phyloP scores from a whole-genome alignment of 2,888 invertebrate genomes.

The Antheraea assamensis region DNA sequence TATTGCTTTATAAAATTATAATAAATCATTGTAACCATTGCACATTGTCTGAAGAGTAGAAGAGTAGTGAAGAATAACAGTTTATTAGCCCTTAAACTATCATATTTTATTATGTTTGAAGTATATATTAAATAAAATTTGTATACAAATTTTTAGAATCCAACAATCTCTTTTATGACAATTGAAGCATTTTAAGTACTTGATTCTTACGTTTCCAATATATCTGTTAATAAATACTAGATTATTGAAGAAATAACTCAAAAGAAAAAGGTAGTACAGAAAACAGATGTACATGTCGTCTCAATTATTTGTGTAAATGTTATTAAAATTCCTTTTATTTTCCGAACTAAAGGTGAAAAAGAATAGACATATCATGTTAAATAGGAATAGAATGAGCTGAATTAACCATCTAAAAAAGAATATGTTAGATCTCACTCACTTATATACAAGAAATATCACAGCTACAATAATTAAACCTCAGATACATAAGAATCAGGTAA shows the following conservation, averaged over 20 bases:
- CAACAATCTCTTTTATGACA: neutral
- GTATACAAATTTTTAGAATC: neutral
- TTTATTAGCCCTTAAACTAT: neutral
- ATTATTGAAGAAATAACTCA: too few species aligned
- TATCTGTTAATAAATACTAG: neutral
- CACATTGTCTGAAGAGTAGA: neutral
- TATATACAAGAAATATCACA: constrained; percentile 1
- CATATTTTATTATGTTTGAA: neutral
- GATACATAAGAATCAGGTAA: constrained; percentile 2
- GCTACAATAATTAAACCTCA: neutral
- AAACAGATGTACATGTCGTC: too few species aligned
- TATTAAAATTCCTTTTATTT: neutral
- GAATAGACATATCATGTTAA: neutral
- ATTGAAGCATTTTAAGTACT: neutral
- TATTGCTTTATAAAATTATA: neutral
- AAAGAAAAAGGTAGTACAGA: too few species aligned
- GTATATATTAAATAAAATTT: neutral
- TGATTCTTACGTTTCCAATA: neutral
- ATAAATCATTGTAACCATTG: neutral
- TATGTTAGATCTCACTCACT: neutral
- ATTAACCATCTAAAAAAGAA: neutral
- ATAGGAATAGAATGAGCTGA: neutral
- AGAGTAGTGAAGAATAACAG: neutral
- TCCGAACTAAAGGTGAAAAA: too few species aligned
- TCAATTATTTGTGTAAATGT: neutral